Evolutionary conservation across 2,113 vertebrate species (phyloP).

Genomic region (Marcusenius ussheri): DNA sequence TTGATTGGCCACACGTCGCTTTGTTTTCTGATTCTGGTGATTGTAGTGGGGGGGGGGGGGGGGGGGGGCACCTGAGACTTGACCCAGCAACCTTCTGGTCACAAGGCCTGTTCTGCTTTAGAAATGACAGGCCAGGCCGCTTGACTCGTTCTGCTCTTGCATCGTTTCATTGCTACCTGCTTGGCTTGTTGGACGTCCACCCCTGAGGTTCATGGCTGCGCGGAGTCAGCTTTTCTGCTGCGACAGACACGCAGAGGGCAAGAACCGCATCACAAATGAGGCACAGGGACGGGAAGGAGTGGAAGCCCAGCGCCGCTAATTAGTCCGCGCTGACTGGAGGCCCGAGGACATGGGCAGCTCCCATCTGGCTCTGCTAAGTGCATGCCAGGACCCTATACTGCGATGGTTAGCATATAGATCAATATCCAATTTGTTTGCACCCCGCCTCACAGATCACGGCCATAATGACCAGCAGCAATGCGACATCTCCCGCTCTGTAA

Average conservation of each 20-base stretch:
- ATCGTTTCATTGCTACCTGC: background rate
- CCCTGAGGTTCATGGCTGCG: background rate
- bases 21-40: background rate
- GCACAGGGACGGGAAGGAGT: background rate
- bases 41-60: background rate
- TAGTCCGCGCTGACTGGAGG: background rate
- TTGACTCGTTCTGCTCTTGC: background rate
- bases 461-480: background rate
- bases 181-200: background rate
- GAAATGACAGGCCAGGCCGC: background rate
- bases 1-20: background rate
- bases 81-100: background rate
- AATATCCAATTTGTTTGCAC: constrained; percentile 6
- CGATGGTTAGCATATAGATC: background rate
- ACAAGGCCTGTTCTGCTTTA: background rate
- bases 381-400: background rate
- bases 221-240: background rate
- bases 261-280: background rate
- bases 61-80: background rate
- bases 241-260: background rate
- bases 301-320: background rate
- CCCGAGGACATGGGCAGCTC: background rate
- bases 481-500: background rate
- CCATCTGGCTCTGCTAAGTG: background rate
- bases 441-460: background rate